Percentiles rank a stretch among this genome's conserved stretches.
phyloP scores from a whole-genome alignment of 1,140 invertebrate genomes.

The Achatina immaculata region DNA sequence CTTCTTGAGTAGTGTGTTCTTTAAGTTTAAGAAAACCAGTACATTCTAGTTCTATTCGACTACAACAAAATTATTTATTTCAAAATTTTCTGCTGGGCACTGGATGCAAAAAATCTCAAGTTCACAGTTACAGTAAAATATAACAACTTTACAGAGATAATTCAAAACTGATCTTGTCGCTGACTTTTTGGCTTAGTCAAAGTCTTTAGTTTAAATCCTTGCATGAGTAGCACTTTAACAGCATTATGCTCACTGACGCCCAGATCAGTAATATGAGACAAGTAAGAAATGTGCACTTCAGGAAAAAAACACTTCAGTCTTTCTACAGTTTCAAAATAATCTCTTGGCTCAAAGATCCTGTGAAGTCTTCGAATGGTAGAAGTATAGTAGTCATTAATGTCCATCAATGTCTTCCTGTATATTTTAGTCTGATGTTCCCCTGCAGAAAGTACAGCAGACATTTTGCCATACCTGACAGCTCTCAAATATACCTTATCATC shows the following conservation, averaged over 20 bases:
- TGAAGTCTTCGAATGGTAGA: background rate
- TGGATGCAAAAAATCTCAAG: too few species aligned
- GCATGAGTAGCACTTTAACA: constrained; percentile 8
- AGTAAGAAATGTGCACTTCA: background rate
- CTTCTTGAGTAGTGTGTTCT: too few species aligned
- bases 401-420: constrained; percentile 7
- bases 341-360: background rate
- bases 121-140: too few species aligned
- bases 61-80: too few species aligned
- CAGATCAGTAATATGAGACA: background rate
- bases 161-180: too few species aligned
- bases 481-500: background rate
- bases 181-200: background rate
- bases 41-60: too few species aligned
- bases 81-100: too few species aligned
- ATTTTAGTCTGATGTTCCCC: constrained; percentile 21
- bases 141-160: too few species aligned
- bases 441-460: constrained; percentile 13
- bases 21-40: too few species aligned
- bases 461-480: constrained; percentile 26
- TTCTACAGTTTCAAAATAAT: constrained; percentile 7
- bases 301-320: constrained; percentile 24
- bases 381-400: constrained; percentile 19
- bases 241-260: constrained; percentile 1
- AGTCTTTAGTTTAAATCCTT: constrained; percentile 18